A percentile compares a stretch with the other conserved stretches of the same genome.
Conservation (phyloP, 2,797 vertebrate genomes). For the Pangasius sanitwongsei region DNA sequence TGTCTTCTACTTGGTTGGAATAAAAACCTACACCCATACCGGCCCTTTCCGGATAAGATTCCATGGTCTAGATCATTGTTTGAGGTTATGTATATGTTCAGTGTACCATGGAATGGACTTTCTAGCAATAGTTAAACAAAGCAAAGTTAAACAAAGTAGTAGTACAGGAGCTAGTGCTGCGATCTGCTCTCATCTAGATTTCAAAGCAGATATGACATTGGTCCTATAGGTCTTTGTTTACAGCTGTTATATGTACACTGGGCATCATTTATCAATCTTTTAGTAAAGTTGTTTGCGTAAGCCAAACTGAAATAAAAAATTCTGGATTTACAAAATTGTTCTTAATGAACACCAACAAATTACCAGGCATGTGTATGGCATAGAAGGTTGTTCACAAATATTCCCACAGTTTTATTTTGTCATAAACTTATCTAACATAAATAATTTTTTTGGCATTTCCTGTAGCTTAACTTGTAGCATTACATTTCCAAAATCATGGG, state of each 20-base stretch:
- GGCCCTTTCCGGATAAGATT: no score
- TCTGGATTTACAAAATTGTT: background rate
- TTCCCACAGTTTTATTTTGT: background rate
- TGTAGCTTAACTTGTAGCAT: background rate
- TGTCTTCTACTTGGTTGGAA: no score
- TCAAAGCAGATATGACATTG: background rate
- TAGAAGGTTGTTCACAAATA: background rate
- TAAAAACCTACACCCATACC: no score
- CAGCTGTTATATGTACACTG: background rate
- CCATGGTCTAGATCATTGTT: background rate
- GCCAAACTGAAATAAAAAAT: background rate
- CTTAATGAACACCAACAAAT: background rate
- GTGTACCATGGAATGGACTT: background rate
- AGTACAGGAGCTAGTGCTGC: background rate
- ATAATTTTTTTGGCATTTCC: background rate
- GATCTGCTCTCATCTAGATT: background rate
- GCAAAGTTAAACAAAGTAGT: background rate
- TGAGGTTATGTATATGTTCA: background rate
- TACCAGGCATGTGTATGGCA: background rate
- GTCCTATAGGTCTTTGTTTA: background rate
- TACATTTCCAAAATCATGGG: background rate
- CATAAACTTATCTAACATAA: background rate
- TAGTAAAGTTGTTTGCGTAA: background rate
- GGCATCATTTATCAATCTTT: background rate
- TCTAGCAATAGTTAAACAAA: background rate